Evolutionary conservation across 2,113 vertebrate species (phyloP), one percentile per base, ranked within the genome.

Genomic region (Hydrolagus affinis): DNA sequence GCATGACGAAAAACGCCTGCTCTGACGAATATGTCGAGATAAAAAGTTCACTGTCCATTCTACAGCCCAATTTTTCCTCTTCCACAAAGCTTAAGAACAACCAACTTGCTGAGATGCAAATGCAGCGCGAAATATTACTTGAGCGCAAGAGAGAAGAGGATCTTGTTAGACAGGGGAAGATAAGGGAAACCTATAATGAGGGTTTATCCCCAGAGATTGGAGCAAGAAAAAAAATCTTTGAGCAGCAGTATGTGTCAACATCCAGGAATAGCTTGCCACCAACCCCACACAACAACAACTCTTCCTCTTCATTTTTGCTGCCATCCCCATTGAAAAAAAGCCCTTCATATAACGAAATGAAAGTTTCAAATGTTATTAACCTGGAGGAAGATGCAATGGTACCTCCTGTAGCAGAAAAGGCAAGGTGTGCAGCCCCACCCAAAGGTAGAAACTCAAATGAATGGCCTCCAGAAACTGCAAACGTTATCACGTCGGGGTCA

Each of bases 401-500:
- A 59, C 87, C 88, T 23, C 89, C 88, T 74, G 87, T 89, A n/a
- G 87, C 86, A 64, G 88, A 86, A 0, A 62, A 85, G 71, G 85
- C 30, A 76, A 86, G 89, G 86, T 89, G 90, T 59, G 73, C 85
- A 10, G 4, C 87, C 86, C 73, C 88, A 89, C 7, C 72, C 7
- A 71, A 87, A 87, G 60, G 86, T 1, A 87, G 86, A 88, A 2
- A 87, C 62, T 85, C 89, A 10, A 88, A 86, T 0, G 90, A 92
- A 17, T 92, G 92, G 93, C 86, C 86, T 30, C 87, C 91, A 7
- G 92, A 92, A 62, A 86, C 8, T 69, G 89, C 93, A 10, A 94
- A 90, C 12, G 44, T 94, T 77, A 92, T 94, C 83, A 92, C 94
- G 86, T 89, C 94, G 1, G 93, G 93, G 85, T 92, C 93, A 2